Evolutionary conservation across 1,140 invertebrate species (phyloP), one percentile per base, ranked within the genome.

Genomic region (Hormaphis cornu): DNA sequence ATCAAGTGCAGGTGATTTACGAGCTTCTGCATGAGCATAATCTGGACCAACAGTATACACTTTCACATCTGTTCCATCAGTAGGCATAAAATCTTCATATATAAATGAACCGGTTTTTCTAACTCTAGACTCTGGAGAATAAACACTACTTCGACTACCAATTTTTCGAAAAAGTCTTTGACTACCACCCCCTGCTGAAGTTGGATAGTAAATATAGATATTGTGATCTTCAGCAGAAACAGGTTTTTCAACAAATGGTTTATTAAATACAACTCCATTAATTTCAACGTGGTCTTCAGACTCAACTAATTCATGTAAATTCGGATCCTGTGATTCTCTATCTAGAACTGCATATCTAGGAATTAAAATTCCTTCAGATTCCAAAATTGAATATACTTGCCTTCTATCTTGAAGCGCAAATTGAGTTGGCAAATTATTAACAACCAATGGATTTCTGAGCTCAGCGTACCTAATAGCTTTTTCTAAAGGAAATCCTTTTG

Each of bases 71-170:
- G 89, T 86, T 78, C 97, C 97, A 85, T 99, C 97, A 24, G 97
- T 99, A 1, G 97, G 96, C 95, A 99, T 99, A 79, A 99, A 99
- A 81, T 99, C 97, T 86, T 99, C 97, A 79, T 99, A 99, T 76
- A 99, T 98, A 80, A 94, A 99, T 10, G 95, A 98, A 18, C 97
- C 97, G 20, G 91, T 93, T 80, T 95, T 97, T 30, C 97, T 83
- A 16, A 99, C 93, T 73, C 93, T 84, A 52, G 93, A 97, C 79
- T 97, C 94, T 10, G 93, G 90, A 1, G 94, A 97, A 79, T 99
- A 99, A 44, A 98, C 95, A 79, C 94, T 97, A 78, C 95, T 98
- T 56, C 97, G 84, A 78, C 94, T 97, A 58, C 95, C 97, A 78
- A 99, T 98, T 90, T 98, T 99, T 77, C 97, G 85, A 81, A 99